Evolutionary conservation across 2,888 invertebrate species (phyloP).

Genomic region (Boloria euphrosyne): DNA sequence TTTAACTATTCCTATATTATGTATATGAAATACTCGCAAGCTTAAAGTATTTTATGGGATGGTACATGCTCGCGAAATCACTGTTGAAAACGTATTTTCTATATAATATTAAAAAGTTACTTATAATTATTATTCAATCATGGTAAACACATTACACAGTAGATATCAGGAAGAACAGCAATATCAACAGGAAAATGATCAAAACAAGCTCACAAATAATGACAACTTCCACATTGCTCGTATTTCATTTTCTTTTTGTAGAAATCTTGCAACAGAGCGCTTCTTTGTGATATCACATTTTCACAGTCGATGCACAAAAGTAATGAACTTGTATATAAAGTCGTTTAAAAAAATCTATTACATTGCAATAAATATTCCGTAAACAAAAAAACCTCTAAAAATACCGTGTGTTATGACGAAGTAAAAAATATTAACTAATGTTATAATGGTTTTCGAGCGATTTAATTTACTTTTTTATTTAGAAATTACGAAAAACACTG

Average conservation of each 20-base stretch:
- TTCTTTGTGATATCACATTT: constrained; percentile 41
- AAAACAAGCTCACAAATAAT: constrained; percentile 17
- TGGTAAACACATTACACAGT: no score
- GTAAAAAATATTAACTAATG: no score
- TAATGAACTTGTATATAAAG: constrained; percentile 50
- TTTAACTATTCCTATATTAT: no score
- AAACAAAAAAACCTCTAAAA: neutral
- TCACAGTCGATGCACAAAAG: constrained; percentile 48
- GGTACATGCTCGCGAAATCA: no score
- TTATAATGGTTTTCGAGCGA: no score
- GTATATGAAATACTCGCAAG: no score
- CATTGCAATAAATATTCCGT: constrained; percentile 1
- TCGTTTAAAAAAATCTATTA: constrained; percentile 13
- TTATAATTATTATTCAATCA: neutral
- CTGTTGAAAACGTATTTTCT: no score
- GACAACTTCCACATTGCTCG: constrained; percentile 11
- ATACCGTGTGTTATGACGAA: neutral
- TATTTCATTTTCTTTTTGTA: constrained; percentile 25
- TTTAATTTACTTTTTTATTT: no score
- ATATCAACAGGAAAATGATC: constrained; percentile 7
- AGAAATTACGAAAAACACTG: no score
- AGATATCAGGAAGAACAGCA: neutral
- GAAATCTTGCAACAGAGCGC: constrained; percentile 31
- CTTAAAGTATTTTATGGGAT: no score
- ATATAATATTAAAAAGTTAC: no score